Conservation (phyloP, 2,113 vertebrate genomes). For the Phrynocephalus versicolor region DNA sequence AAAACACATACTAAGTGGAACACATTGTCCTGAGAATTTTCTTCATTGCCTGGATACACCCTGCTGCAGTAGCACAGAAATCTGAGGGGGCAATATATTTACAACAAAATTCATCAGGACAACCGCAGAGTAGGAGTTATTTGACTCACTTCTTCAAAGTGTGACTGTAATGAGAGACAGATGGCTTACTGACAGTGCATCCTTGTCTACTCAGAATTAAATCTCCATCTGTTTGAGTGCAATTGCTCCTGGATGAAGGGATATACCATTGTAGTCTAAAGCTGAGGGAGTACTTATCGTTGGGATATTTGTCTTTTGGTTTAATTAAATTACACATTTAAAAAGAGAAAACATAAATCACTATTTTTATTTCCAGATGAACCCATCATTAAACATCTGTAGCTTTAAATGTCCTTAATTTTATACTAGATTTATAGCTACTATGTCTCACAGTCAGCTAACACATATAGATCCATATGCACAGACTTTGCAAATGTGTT, state of each 20-base stretch:
- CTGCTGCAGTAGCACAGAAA: background rate
- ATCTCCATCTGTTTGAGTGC: background rate
- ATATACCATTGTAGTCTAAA: no score
- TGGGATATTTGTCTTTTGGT: background rate
- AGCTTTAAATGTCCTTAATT: no score
- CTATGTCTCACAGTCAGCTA: no score
- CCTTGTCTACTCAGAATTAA: background rate
- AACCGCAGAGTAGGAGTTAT: background rate
- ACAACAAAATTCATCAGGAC: background rate
- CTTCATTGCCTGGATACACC: constrained; percentile 2
- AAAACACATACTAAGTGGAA: background rate
- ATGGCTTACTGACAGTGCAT: background rate
- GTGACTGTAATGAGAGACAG: background rate
- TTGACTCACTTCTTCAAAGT: constrained; percentile 6
- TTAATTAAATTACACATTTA: background rate
- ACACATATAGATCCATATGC: background rate
- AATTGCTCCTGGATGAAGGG: no score
- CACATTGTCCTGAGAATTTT: background rate
- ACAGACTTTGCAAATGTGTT: background rate
- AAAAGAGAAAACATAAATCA: no score
- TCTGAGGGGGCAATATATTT: background rate
- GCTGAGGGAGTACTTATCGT: background rate
- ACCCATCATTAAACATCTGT: no score
- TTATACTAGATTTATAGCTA: no score
- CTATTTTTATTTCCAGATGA: no score